Evolutionary conservation across 2,113 vertebrate genomes (phyloP).

Genomic region (Nothoprocta pentlandii): DNA sequence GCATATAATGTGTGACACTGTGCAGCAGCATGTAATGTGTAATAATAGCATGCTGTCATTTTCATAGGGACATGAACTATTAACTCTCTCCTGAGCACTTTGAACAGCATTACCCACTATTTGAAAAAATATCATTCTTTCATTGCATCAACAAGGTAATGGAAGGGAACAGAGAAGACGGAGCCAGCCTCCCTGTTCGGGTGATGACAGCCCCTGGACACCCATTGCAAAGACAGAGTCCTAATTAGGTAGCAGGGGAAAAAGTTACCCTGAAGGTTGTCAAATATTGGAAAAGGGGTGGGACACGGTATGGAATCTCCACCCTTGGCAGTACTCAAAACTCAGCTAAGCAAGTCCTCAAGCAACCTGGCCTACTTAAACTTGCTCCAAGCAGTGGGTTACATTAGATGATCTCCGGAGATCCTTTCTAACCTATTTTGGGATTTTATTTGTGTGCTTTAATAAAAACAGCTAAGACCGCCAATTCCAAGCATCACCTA

Average conservation of each 20-base stretch:
- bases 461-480: not conserved
- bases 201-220: not conserved
- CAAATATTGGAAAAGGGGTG: not conserved
- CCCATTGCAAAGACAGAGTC: not conserved
- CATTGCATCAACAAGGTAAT: not conserved
- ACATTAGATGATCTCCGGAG: not conserved
- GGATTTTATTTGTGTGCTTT: not conserved
- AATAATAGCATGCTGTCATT: not conserved
- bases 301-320: not conserved
- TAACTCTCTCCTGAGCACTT: not conserved
- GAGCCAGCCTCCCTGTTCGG: not conserved
- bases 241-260: not conserved
- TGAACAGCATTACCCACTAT: not conserved
- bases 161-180: not conserved
- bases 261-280: fast-evolving
- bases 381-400: not conserved
- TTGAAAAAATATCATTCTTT: not conserved
- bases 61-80: not conserved
- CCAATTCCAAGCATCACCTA: not conserved
- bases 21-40: not conserved
- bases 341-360: not conserved
- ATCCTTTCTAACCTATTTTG: not conserved
- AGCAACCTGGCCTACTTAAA: not conserved
- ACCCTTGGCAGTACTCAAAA: not conserved
- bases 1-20: not conserved